Base-by-base conservation (phyloP, 2,113 vertebrate species). In the Sialia sialis region DNA sequence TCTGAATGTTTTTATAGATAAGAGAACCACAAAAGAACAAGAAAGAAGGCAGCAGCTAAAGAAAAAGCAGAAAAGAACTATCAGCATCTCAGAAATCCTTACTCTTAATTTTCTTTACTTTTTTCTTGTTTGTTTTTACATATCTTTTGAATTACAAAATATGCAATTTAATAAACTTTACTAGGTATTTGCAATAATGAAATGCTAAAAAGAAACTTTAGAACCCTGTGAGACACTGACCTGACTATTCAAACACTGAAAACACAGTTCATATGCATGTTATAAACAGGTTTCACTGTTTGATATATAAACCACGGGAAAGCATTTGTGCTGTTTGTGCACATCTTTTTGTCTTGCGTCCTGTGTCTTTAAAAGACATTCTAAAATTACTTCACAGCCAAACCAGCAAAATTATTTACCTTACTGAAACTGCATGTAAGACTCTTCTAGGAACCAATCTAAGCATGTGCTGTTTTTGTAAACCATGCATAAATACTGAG, bases 1-100 rank as follows among this genome's bases (percentile, higher is more conserved):
- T 93, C 94, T 85, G 70, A 90, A 88, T 77, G 88, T 62, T 93
- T 94, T 83, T 83, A 43, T 80, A 96, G 85, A 93, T 93, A 95
- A 91, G 63, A 95, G 88, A 90, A 90, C 88, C 82, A 77, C 95
- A 95, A 72, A 72, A 84, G 74, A 79, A 73, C n/a, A 84, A 59
- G 52, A 80, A 66, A 91, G 18, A 48, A 84, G 54, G 60, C 10
- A 66, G 51, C 32, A 7, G 59, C 63, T 94, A 34, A 76, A 68
- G 56, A 59, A 86, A 44, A 3, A 34, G 48, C n/a, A 62, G 34
- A 70, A 20, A 84, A 73, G 6, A 49, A 58, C 15, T 1, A 1
- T 19, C 29, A 32, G 34, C 17, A 29, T 64, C 43, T 84, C 39
- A 78, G 52, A 93, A 90, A 92, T 75, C 34, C 56, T 77, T 48